Conservation (phyloP, 2,113 vertebrate genomes). For the Cinclus mexicanus region DNA sequence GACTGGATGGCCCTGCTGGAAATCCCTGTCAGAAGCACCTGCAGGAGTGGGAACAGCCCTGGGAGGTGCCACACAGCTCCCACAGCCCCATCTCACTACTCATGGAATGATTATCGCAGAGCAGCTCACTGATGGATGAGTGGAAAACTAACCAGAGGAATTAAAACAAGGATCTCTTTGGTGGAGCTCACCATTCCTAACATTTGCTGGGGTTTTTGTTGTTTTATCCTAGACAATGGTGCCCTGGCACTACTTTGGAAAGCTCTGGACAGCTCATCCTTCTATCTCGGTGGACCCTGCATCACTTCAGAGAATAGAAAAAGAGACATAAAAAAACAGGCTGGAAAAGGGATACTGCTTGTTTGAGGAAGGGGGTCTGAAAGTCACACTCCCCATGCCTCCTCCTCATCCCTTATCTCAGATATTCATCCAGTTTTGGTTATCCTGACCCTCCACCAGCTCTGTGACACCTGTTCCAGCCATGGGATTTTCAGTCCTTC, state of each 20-base stretch:
- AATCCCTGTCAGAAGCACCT: background rate
- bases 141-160: background rate
- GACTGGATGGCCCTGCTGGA: background rate
- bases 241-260: background rate
- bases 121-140: background rate
- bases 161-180: background rate
- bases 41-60: background rate
- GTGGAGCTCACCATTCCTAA: background rate
- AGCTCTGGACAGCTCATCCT: background rate
- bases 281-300: background rate
- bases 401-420: background rate
- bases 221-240: background rate
- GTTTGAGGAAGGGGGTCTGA: background rate
- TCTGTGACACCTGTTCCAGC: background rate
- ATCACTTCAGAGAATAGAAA: background rate
- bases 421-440: background rate
- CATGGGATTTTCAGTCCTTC: background rate
- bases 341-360: background rate
- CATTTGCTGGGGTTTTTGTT: background rate
- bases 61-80: background rate
- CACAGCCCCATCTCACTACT: background rate
- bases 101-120: background rate
- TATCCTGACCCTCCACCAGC: background rate
- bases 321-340: background rate
- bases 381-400: fast-evolving